A percentile compares a stretch with the other conserved stretches of the same genome.
phyloP scores from a whole-genome alignment of 2,888 invertebrate species.

The Epinotia brunnichana region DNA sequence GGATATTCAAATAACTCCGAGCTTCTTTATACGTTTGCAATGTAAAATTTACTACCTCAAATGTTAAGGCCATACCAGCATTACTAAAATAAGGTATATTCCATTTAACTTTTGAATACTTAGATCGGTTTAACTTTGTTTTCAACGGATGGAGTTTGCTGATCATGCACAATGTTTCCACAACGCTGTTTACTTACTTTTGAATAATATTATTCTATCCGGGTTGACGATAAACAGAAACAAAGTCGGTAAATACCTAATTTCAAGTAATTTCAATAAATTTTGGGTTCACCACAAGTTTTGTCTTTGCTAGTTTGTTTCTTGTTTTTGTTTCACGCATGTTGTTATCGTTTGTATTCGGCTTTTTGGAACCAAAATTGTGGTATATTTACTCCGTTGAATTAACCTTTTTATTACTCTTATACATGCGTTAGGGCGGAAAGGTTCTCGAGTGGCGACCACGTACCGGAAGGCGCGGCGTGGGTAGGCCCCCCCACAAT shows the following conservation, averaged over 20 bases:
- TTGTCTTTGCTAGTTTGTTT: neutral
- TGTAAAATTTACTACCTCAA: neutral
- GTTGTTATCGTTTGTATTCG: neutral
- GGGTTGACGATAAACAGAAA: neutral
- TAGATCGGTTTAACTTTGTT: constrained; percentile 1
- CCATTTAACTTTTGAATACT: neutral
- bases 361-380: no score
- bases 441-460: no score
- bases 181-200: neutral
- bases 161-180: constrained; percentile 8
- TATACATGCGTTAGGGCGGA: no score
- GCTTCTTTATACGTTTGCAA: neutral
- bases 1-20: constrained; percentile 3
- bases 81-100: constrained; percentile 3
- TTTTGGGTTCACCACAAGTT: neutral
- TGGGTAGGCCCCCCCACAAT: no score
- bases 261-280: neutral
- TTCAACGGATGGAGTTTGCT: constrained; percentile 18
- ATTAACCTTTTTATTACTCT: no score
- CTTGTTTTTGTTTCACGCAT: neutral
- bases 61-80: constrained; percentile 8
- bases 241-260: constrained; percentile 3
- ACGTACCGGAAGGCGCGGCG: no score
- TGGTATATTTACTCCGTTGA: no score
- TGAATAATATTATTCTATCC: neutral